Base-by-base conservation (phyloP, 2,888 invertebrate species). In the Sipha maydis region DNA sequence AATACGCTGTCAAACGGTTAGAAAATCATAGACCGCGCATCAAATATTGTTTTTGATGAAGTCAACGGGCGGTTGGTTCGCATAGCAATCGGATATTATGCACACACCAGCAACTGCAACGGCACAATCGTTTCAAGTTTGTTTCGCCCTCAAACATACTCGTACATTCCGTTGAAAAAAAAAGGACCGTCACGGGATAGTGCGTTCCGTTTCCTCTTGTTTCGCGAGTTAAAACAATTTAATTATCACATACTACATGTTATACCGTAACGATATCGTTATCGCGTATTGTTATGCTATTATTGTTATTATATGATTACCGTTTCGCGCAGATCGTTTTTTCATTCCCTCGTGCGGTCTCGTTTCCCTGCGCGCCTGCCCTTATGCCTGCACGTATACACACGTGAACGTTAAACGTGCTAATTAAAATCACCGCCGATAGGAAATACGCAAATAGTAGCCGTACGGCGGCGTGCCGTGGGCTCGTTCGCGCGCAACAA, bases 361-460 rank as follows among this genome's bases (percentile, higher is more conserved):
- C 56, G 19, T 56, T 56, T 56, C 19, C 19, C 56, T 21, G 34
- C 8, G 14, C 14, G 19, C 0, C 21, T 21, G 38, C 21, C 25
- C 61, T 5, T 61, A 21, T 38, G n/a, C 11, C 9, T 38, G 9
- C 67, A 80, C 67, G 28, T 41, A 41, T 41, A 8, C 34, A 34
- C 34, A 4, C 34, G 11, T 28, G 21, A 48, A 48, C 11, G 48
- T 48, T 48, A 48, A 48, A 48, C 34, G 75, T 41, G 80, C 80
- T 80, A 80, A 80, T 80, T 80, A 80, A 80, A 80, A 69, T 25
- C 69, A 7, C 25, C 69, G 69, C 69, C n/a, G 25, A 11, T 9
- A 69, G 48, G n/a, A 25, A 69, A 25, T 69, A 67, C n/a, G 67
- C 21, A 67, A 21, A 67, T 67, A 67, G 21, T 7, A 19, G 56